phyloP scores from a whole-genome alignment of 2,797 vertebrate species.

The Iguana delicatissima region DNA sequence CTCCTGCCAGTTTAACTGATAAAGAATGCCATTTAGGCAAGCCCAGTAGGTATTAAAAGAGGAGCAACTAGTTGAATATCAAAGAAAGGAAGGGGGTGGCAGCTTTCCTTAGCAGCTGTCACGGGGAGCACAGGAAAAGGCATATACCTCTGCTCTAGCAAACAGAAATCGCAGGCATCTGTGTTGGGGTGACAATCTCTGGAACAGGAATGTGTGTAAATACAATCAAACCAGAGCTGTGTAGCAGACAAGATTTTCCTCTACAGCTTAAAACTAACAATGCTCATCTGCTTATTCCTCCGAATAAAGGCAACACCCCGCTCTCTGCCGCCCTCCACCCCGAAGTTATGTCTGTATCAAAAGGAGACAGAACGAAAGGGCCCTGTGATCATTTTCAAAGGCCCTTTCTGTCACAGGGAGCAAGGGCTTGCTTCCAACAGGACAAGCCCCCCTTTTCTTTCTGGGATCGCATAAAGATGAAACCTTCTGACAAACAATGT shows the following conservation, averaged over 20 bases:
- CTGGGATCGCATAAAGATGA: conserved; percentile 32
- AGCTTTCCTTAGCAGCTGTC: conserved; percentile 52
- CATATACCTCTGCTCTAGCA: conserved; percentile 11
- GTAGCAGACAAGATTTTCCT: conserved; percentile 20
- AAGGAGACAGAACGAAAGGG: conserved; percentile 45
- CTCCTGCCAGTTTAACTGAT: conserved; percentile 19
- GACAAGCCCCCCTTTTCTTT: not conserved
- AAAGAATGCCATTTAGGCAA: conserved; percentile 55
- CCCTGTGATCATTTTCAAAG: conserved; percentile 49
- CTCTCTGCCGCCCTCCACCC: not conserved
- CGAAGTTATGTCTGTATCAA: conserved; percentile 15
- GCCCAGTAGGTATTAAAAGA: conserved; percentile 22
- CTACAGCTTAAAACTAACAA: not conserved
- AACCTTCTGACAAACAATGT: conserved; percentile 32
- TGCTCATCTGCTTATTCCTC: conserved; percentile 26
- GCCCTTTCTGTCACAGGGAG: conserved; percentile 31
- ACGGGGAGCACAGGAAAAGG: conserved; percentile 19
- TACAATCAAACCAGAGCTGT: fast-evolving
- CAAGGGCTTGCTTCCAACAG: conserved; percentile 42
- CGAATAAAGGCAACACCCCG: not conserved
- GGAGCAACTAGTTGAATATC: conserved; percentile 23
- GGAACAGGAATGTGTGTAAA: not conserved
- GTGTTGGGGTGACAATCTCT: conserved; percentile 24
- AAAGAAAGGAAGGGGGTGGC: not conserved
- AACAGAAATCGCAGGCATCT: conserved; percentile 16